Percentiles rank a stretch among this genome's conserved stretches.
Conservation (phyloP, 1,140 invertebrate species). For the Eriocheir sinensis region DNA sequence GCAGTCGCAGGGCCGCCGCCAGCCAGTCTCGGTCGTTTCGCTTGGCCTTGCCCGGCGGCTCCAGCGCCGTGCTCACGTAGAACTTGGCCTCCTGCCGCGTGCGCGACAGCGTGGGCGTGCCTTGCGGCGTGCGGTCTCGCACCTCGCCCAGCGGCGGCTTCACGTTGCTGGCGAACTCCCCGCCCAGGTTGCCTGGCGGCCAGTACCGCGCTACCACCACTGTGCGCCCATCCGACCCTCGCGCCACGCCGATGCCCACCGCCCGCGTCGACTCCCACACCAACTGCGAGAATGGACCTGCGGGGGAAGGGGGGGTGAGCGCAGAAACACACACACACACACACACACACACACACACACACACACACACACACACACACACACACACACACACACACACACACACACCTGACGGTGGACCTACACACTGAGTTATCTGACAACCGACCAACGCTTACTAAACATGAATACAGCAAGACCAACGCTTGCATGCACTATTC, state of each 20-base stretch:
- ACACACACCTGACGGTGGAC: no score
- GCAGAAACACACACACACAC: neutral
- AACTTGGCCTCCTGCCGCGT: conserved; percentile 66
- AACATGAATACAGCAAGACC: no score
- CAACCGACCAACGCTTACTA: no score
- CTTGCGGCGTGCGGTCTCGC: neutral
- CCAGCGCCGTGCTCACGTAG: conserved; percentile 64
- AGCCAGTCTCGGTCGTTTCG: neutral
- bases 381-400: no score
- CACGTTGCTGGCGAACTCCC: conserved; percentile 89
- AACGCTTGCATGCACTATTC: no score
- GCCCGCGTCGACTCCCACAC: conserved; percentile 91
- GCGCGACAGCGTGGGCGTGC: conserved; percentile 30
- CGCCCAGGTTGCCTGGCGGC: conserved; percentile 89
- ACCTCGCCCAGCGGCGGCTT: conserved; percentile 82
- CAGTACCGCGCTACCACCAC: conserved; percentile 90
- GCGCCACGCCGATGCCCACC: conserved; percentile 92
- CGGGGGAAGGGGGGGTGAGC: neutral
- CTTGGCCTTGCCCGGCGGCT: conserved; percentile 62
- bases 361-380: no score
- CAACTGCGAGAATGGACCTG: conserved; percentile 95
- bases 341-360: no score
- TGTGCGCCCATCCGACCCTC: conserved; percentile 86
- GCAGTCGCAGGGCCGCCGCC: neutral
- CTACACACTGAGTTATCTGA: no score